Evolutionary conservation across 2,797 vertebrate species (phyloP), one percentile per base, ranked within the genome.

Genomic region (Gambelia wislizenii): DNA sequence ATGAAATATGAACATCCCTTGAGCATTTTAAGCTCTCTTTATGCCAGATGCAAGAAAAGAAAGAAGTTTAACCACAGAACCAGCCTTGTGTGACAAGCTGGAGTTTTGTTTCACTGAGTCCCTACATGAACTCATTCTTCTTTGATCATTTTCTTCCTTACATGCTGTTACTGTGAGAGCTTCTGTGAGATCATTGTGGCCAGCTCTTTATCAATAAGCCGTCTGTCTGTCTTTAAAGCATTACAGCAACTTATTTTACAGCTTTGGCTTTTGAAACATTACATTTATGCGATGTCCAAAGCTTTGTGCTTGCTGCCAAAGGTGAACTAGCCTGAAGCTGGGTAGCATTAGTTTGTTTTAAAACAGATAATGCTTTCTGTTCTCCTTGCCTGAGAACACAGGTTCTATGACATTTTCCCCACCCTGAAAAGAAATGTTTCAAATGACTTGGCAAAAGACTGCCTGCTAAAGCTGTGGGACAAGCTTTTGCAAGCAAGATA

Each of bases 391-490:
- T 49, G 39, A 87, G 72, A 90, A 54, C n/a, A 18, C 1, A 13
- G 69, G n/a, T 87, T 89, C 36, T 92, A 30, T 25, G 42, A 0
- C 1, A 12, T 2, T 36, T 87, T 36, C 13, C 30, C 36, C 30
- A 22, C 9, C 4, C 5, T 20, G 64, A 67, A 49, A 72, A 59
- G 59, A 72, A 76, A 76, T 44, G 0, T 86, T 94, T 80, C 89
- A 79, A 89, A 12, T 83, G 2, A 52, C 39, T 59, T 22, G 52
- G 20, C 12, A 86, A 84, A 90, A 81, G 30, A 47, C 36, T 18
- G 14, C 86, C 92, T 94, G 8, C 22, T 83, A 27, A 90, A 81
- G 2, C 39, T 89, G 87, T 90, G 33, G 54, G 44, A 70, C 74
- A 90, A 44, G 87, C 61, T 6, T 42, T 87, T 16, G 85, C 4